These are phyloP conservation scores for Hemiscyllium ocellatum DNA, from an alignment of 2,113 vertebrate genomes.

Conservation along the genomic window DNA sequence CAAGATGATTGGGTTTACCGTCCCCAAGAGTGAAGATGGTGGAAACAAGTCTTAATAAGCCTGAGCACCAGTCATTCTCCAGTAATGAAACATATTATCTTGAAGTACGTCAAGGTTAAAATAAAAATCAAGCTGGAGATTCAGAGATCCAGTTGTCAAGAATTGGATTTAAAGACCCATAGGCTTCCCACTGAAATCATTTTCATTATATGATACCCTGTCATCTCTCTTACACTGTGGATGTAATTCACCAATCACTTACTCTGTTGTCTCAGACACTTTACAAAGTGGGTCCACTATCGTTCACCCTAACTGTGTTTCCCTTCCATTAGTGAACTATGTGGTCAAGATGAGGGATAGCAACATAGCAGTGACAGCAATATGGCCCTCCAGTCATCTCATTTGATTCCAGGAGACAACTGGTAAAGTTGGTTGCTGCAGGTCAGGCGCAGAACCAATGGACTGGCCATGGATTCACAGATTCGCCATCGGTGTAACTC, in stretches of 20 bases:
- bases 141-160: not conserved
- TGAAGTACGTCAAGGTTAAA: not conserved
- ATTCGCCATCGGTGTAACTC: not conserved
- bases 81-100: not conserved
- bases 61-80: not conserved
- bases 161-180: not conserved
- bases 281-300: not conserved
- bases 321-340: not conserved
- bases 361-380: not conserved
- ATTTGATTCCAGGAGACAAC: not conserved
- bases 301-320: not conserved
- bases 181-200: not conserved
- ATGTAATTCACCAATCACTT: not conserved
- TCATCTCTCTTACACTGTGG: not conserved
- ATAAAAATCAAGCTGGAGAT: not conserved
- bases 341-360: not conserved
- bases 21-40: not conserved
- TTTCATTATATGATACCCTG: not conserved
- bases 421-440: not conserved
- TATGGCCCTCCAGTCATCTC: not conserved
- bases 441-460: not conserved
- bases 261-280: not conserved
- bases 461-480: not conserved
- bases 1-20: not conserved
- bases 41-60: constrained; percentile 1